Conservation (phyloP, 2,888 invertebrate species). For the Hyppa rectilinea region DNA sequence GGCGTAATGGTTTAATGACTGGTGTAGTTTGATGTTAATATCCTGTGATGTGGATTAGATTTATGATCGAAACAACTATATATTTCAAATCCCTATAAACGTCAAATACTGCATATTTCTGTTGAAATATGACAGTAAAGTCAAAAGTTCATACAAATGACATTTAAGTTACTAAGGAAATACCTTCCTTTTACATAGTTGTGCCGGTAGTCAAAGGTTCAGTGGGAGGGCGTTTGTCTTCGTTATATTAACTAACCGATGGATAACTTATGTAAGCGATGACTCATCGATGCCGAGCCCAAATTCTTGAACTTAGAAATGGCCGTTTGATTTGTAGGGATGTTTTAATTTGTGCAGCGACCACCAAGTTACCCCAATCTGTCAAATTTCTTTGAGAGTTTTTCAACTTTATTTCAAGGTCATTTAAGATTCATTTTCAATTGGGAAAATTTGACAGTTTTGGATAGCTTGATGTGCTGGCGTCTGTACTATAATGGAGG, state of each 20-base stretch:
- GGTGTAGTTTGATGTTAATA: conserved; percentile 32
- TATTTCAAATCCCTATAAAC: neutral
- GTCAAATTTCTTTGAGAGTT: too few relatives aligned
- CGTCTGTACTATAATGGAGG: neutral
- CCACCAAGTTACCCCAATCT: too few relatives aligned
- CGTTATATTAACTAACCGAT: conserved; percentile 23
- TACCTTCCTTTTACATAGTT: conserved; percentile 25
- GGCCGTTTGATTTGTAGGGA: neutral
- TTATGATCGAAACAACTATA: conserved; percentile 3
- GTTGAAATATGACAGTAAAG: conserved; percentile 20
- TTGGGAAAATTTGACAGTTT: too few relatives aligned
- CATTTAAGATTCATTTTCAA: too few relatives aligned
- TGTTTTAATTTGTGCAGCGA: neutral
- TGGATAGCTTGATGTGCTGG: too few relatives aligned
- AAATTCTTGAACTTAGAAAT: conserved; percentile 52
- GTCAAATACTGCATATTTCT: neutral
- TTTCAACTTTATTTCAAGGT: too few relatives aligned
- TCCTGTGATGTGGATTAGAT: conserved; percentile 21
- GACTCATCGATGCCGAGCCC: conserved; percentile 58
- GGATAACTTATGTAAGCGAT: conserved; percentile 51
- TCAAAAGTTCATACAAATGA: conserved; percentile 49
- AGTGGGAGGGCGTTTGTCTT: conserved; percentile 41
- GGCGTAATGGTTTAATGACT: conserved; percentile 35
- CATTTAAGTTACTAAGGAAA: conserved; percentile 40
- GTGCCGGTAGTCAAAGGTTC: conserved; percentile 38